These are phyloP conservation scores for Xenopus tropicalis DNA, from an alignment of 2,113 vertebrate species.

Conservation along the genomic window DNA sequence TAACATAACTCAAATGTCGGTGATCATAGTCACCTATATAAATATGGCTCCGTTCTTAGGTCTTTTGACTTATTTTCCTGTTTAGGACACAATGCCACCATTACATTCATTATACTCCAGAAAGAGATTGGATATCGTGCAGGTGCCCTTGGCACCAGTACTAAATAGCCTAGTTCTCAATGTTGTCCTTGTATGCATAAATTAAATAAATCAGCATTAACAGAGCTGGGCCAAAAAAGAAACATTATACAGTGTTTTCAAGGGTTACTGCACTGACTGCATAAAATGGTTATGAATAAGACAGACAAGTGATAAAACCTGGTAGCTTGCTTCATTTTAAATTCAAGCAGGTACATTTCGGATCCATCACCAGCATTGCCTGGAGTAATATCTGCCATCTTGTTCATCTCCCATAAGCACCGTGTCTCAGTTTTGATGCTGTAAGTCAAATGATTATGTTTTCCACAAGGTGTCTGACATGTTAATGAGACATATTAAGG, in stretches of 20 bases:
- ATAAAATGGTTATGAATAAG: slow-evolving; percentile 20
- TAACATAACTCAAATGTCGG: too few relatives aligned
- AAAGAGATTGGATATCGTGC: too few relatives aligned
- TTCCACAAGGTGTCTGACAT: slow-evolving; percentile 43
- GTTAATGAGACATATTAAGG: slow-evolving; percentile 47
- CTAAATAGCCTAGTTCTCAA: too few relatives aligned
- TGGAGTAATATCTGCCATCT: slow-evolving; percentile 44
- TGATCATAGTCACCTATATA: too few relatives aligned
- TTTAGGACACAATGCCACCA: too few relatives aligned
- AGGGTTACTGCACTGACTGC: slow-evolving; percentile 24
- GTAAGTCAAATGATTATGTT: slow-evolving; percentile 43
- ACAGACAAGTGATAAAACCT: slow-evolving; percentile 41
- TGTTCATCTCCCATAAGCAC: slow-evolving; percentile 37
- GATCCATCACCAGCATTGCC: slow-evolving; percentile 40
- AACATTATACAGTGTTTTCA: slow-evolving; percentile 22
- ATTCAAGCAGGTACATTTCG: slow-evolving; percentile 44
- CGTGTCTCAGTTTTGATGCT: slow-evolving; percentile 20
- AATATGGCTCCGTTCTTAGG: too few relatives aligned
- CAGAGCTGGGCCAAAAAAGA: background rate
- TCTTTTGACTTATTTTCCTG: too few relatives aligned
- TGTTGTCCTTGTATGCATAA: too few relatives aligned
- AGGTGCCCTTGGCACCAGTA: too few relatives aligned
- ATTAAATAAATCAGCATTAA: too few relatives aligned
- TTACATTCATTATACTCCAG: too few relatives aligned
- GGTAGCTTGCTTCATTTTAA: slow-evolving; percentile 39